These are phyloP conservation scores for Macropus fuliginosus DNA, from an alignment of 2,797 vertebrate species.

Conservation along the genomic window DNA sequence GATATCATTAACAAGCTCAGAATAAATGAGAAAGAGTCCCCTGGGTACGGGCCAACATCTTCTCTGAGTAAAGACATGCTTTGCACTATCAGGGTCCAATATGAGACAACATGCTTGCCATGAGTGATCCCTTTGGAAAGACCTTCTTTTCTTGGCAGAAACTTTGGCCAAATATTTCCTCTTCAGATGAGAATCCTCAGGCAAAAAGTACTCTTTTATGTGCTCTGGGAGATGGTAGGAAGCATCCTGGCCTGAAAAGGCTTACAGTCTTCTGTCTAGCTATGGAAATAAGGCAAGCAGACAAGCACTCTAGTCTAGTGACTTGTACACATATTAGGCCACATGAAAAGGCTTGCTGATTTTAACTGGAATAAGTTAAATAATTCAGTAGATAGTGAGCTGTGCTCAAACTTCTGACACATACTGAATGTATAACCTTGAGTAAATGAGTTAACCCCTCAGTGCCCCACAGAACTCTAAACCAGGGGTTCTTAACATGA, in stretches of 20 bases:
- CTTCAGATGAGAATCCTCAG: neutral
- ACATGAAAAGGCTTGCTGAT: neutral
- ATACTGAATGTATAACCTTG: neutral
- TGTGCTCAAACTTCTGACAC: neutral
- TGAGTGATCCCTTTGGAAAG: neutral
- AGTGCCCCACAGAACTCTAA: neutral
- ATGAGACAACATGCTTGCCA: neutral
- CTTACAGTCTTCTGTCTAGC: neutral
- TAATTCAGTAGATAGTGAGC: neutral
- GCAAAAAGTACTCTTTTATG: neutral
- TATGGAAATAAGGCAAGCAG: neutral
- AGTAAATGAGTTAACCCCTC: neutral
- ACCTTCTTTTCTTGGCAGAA: neutral
- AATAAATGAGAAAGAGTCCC: neutral
- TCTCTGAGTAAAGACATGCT: neutral
- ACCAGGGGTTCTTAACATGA: neutral
- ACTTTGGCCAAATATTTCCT: neutral
- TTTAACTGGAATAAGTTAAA: neutral
- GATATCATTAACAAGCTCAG: neutral
- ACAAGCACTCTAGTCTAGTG: neutral
- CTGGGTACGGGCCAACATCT: neutral
- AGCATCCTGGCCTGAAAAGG: neutral
- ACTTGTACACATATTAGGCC: neutral
- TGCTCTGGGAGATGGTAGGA: neutral
- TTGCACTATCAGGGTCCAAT: neutral